Base-by-base conservation (phyloP, 2,888 invertebrate genomes). In the Cryptophagus acutangulus region DNA sequence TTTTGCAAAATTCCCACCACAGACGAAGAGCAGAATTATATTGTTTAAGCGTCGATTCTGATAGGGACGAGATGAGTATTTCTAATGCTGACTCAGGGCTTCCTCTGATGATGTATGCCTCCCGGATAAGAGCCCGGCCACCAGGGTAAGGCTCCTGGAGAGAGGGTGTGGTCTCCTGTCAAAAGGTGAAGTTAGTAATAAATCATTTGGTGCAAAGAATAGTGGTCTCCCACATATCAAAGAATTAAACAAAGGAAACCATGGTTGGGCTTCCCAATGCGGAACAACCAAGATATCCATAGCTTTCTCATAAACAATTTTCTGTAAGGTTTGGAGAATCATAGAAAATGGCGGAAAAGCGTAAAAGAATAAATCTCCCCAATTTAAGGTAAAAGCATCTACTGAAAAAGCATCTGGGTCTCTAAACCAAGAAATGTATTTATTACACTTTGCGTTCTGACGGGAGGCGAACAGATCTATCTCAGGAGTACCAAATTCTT, bases 381-480 rank as follows among this genome's bases (percentile, higher is more conserved):
- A 37, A 40, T 28, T 26, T 40, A 25, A 48, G 17, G 52, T 59
- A 39, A 59, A 58, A 1, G n/a, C n/a, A n/a, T n/a, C n/a, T n/a
- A n/a, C n/a, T n/a, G n/a, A n/a, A n/a, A n/a, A n/a, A n/a, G n/a
- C 44, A 3, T 46, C 38, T 1, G 57, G 53, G 29, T 56, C 51
- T 36, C 36, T 33, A 16, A 44, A 30, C 49, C 55, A 57, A 4
- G 58, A 59, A n/a, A 55, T 28, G 34, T 46, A 57, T 36, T 40
- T 52, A 10, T 33, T 9, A 28, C 56, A 59, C 40, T 58, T 57
- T 17, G 34, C 29, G 41, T 59, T 59, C 14, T 42, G 28, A 14
- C 40, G 37, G 2, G 54, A 49, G n/a, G 58, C 56, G 45, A 59
- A 59, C n/a, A 57, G 40, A 40, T 59, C 55, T 17, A 52, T 53